These are phyloP conservation scores for Nettapus auritus DNA, from an alignment of 2,113 vertebrate species.

Conservation along the genomic window DNA sequence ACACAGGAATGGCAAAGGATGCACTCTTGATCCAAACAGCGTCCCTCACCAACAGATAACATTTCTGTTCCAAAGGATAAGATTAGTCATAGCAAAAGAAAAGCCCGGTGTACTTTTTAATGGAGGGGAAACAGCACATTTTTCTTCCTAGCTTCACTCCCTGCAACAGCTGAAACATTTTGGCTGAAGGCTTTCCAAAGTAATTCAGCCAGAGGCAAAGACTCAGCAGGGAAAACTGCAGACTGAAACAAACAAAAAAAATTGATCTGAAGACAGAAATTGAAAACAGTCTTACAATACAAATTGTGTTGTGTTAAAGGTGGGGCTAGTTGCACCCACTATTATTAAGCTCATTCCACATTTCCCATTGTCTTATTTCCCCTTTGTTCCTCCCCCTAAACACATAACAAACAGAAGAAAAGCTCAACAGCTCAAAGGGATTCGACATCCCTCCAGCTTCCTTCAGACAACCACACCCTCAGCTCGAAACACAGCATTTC, in stretches of 20 bases:
- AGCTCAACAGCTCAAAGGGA: neutral
- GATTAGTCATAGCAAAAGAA: neutral
- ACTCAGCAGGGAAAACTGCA: slow-evolving; percentile 22
- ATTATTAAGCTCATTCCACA: neutral
- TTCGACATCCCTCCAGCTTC: neutral
- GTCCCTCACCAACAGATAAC: neutral
- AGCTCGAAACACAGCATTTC: neutral
- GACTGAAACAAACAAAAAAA: neutral
- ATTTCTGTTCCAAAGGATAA: neutral
- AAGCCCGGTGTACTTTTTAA: neutral
- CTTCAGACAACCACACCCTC: slow-evolving; percentile 41
- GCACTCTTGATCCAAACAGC: neutral
- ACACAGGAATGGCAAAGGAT: neutral
- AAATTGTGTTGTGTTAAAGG: slow-evolving; percentile 34
- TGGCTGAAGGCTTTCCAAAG: slow-evolving; percentile 11
- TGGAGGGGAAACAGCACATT: neutral
- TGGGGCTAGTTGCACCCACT: neutral
- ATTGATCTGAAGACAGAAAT: slow-evolving; percentile 7
- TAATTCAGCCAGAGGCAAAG: slow-evolving; percentile 1
- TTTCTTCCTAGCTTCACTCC: neutral
- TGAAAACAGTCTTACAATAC: neutral
- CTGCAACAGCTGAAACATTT: slow-evolving; percentile 29
- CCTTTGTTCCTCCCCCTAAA: slow-evolving; percentile 59
- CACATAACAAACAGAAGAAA: slow-evolving; percentile 32
- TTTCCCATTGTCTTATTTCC: slow-evolving; percentile 47